Evolutionary conservation across 2,113 vertebrate species (phyloP).

Genomic region (Callopanchax toddi): DNA sequence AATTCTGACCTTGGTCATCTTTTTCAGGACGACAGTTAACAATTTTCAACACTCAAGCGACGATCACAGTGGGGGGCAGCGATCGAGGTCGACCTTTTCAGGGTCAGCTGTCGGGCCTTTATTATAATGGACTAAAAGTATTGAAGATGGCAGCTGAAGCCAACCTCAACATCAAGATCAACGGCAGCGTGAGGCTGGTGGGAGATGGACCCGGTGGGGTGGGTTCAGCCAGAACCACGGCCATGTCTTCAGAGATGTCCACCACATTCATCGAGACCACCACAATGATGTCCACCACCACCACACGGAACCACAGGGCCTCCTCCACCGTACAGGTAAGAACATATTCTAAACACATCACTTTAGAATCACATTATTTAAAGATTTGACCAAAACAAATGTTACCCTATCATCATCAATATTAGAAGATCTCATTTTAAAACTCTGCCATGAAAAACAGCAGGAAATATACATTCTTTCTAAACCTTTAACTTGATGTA

Average conservation of each 20-base stretch:
- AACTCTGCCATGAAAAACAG: too few relatives aligned
- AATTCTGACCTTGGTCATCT: conserved; percentile 34
- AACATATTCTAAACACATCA: too few relatives aligned
- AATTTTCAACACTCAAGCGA: conserved; percentile 99
- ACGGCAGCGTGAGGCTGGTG: conserved; percentile 94
- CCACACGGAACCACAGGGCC: conserved; percentile 93
- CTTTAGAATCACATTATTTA: too few relatives aligned
- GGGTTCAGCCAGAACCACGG: conserved; percentile 90
- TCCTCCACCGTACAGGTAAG: conserved; percentile 92
- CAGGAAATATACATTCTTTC: too few relatives aligned
- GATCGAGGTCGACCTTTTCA: conserved; percentile 94
- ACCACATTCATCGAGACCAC: conserved; percentile 97
- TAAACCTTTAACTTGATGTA: too few relatives aligned
- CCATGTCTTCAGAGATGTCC: conserved; percentile 92
- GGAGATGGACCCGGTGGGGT: conserved; percentile 89
- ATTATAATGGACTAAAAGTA: conserved; percentile 98
- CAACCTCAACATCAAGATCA: conserved; percentile 93
- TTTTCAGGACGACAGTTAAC: conserved; percentile 92
- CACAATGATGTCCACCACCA: conserved; percentile 97
- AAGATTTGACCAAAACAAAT: too few relatives aligned
- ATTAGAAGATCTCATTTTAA: too few relatives aligned
- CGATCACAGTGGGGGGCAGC: conserved; percentile 92
- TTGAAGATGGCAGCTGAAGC: conserved; percentile 96
- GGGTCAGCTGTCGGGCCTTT: conserved; percentile 97
- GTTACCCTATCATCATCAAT: too few relatives aligned